Conservation (phyloP, 2,113 vertebrate genomes). For the Mus pahari region DNA sequence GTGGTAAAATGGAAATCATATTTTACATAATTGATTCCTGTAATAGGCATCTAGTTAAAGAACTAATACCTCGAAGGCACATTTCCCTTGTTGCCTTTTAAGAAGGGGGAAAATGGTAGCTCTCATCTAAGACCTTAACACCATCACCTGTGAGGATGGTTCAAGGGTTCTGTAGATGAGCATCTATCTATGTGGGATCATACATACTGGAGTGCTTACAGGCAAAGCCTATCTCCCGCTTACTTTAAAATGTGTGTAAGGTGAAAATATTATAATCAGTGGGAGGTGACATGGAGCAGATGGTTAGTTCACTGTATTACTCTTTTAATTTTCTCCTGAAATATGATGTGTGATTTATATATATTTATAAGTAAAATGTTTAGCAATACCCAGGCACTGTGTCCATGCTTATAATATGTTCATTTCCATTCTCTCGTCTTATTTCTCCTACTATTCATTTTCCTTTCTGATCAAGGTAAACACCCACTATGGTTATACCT, state of each 20-base stretch:
- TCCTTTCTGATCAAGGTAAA: not conserved
- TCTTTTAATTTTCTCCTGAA: conserved; percentile 48
- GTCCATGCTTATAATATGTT: not conserved
- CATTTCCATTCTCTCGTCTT: not conserved
- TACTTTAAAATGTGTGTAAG: not conserved
- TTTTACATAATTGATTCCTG: not conserved
- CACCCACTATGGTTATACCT: not conserved
- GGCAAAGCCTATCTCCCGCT: not conserved
- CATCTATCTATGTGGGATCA: not conserved
- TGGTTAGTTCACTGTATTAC: not conserved
- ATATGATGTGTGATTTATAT: not conserved
- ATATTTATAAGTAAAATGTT: not conserved
- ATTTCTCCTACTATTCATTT: not conserved
- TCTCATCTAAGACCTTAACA: not conserved
- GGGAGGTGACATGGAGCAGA: not conserved
- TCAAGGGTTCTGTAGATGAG: not conserved
- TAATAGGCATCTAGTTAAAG: not conserved
- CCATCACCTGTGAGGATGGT: not conserved
- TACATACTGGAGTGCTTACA: not conserved
- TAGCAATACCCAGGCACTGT: no score
- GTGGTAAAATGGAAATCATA: not conserved
- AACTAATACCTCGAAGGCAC: not conserved
- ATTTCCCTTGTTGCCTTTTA: not conserved
- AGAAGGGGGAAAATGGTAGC: not conserved
- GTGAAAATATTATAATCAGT: not conserved